These are phyloP conservation scores for Enoplosus armatus DNA, from an alignment of 2,797 vertebrate species.

Conservation along the genomic window DNA sequence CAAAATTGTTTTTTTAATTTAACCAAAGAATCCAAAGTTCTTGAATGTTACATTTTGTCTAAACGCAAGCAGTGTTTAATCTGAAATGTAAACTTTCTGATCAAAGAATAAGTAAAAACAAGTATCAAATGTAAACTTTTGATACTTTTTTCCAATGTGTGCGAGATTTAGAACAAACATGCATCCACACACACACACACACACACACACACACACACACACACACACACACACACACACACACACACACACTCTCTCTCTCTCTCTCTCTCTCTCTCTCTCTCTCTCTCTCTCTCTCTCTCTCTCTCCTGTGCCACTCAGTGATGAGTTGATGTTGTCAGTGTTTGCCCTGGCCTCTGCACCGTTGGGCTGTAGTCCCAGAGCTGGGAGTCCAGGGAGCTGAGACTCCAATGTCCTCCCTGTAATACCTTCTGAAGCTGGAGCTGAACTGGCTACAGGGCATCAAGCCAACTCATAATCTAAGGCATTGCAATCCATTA, in stretches of 20 bases:
- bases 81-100: neutral
- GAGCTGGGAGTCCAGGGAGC: slow-evolving; percentile 45
- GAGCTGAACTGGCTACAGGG: slow-evolving; percentile 85
- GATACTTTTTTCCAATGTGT: neutral
- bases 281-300: neutral
- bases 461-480: slow-evolving; percentile 90
- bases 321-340: slow-evolving; percentile 58
- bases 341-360: slow-evolving; percentile 58
- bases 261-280: slow-evolving; percentile 1
- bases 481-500: slow-evolving; percentile 88
- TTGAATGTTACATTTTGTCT: neutral
- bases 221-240: neutral
- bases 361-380: slow-evolving; percentile 52
- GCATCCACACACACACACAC: neutral
- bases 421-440: slow-evolving; percentile 84
- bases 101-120: neutral
- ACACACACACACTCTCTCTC: neutral
- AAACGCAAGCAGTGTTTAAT: neutral
- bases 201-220: neutral
- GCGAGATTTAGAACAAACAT: slow-evolving; percentile 9
- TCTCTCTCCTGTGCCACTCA: slow-evolving; percentile 26
- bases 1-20: neutral
- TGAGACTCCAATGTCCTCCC: slow-evolving; percentile 75
- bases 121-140: neutral
- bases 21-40: neutral